Conservation (phyloP, 2,888 invertebrate species). For the Hydrotaea diabolus region DNA sequence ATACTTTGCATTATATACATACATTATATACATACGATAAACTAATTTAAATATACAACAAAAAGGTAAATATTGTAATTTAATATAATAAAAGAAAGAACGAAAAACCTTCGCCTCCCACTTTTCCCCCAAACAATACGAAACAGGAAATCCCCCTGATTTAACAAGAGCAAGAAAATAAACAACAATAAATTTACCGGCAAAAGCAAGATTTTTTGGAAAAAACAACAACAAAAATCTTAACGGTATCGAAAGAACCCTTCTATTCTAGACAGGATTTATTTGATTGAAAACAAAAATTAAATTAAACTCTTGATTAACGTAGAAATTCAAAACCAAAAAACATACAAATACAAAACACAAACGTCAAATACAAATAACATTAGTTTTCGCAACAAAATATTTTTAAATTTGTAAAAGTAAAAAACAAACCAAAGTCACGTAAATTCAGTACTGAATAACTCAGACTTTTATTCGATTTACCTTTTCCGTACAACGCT, state of each 20-base stretch:
- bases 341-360: background rate
- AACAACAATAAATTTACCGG: background rate
- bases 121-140: background rate
- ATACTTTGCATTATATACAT: constrained; percentile 65
- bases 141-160: background rate
- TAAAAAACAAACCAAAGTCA: background rate
- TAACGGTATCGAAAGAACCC: constrained; percentile 16
- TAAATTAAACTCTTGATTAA: background rate
- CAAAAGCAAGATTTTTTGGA: constrained; percentile 50
- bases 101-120: constrained; percentile 8
- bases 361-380: constrained; percentile 1
- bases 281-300: background rate
- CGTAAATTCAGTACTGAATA: background rate
- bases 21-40: constrained; percentile 56
- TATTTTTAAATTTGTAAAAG: constrained; percentile 32
- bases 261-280: constrained; percentile 43
- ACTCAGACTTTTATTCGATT: constrained; percentile 2
- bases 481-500: background rate
- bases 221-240: constrained; percentile 24
- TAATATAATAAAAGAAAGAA: constrained; percentile 30
- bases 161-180: constrained; percentile 42
- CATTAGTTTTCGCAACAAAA: background rate
- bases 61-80: constrained; percentile 66
- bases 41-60: constrained; percentile 53
- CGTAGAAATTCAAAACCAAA: constrained; percentile 24